A percentile compares a stretch with the other conserved stretches of the same genome.
Evolutionary conservation across 2,113 vertebrate species (phyloP).

Genomic region (Octodon degus): DNA sequence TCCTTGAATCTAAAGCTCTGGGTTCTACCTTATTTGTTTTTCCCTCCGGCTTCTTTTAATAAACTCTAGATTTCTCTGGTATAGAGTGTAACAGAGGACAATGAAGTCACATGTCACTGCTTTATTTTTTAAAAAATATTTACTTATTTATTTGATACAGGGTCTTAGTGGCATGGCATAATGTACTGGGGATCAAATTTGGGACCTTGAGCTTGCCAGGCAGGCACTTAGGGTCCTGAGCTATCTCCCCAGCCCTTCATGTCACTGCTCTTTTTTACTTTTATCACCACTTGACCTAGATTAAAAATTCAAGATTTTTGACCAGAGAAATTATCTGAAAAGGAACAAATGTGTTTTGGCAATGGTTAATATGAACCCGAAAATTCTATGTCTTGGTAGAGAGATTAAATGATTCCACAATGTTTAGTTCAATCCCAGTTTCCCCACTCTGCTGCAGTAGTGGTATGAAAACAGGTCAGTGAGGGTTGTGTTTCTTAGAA

Average conservation of each 20-base stretch:
- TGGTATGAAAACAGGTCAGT: not conserved
- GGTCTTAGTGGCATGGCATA: too few species aligned
- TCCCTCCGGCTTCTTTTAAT: not conserved
- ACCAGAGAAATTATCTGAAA: slow-evolving; percentile 53
- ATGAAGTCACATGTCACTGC: slow-evolving; percentile 12
- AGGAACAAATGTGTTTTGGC: not conserved
- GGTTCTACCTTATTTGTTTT: slow-evolving; percentile 55
- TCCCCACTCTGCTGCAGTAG: not conserved
- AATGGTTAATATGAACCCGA: slow-evolving; percentile 29
- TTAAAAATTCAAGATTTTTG: slow-evolving; percentile 68
- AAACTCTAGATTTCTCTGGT: slow-evolving; percentile 43
- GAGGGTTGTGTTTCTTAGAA: not conserved
- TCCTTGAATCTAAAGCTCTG: not conserved
- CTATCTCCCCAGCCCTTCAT: too few species aligned
- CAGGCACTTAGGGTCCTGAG: too few species aligned
- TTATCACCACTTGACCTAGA: slow-evolving; percentile 50
- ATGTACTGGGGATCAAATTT: too few species aligned
- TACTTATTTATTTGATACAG: too few species aligned
- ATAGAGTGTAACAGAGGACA: slow-evolving; percentile 49
- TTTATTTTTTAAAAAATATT: not conserved
- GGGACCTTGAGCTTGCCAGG: too few species aligned
- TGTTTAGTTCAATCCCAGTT: slow-evolving; percentile 1
- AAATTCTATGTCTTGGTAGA: slow-evolving; percentile 15
- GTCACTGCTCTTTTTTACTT: slow-evolving; percentile 55
- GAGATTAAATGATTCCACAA: not conserved